phyloP scores from a whole-genome alignment of 2,888 invertebrate species.

The Mantis religiosa region DNA sequence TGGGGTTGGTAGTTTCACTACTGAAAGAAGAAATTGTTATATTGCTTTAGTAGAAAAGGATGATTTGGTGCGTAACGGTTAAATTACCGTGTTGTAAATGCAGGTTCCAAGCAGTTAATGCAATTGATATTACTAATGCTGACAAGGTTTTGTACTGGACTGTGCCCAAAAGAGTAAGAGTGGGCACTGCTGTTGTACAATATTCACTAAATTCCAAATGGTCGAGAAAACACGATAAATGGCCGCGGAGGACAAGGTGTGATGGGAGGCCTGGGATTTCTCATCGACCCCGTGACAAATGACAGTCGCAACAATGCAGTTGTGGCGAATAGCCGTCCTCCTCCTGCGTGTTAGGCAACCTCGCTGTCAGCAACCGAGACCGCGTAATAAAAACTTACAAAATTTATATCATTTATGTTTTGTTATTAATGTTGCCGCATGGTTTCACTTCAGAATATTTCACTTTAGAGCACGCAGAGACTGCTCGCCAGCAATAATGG shows the following conservation, averaged over 20 bases:
- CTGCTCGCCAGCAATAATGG: not conserved
- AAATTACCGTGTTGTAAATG: no score
- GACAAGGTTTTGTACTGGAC: not conserved
- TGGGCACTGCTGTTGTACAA: not conserved
- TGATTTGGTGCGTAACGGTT: no score
- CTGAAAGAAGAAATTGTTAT: no score
- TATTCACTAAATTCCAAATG: conserved; percentile 13
- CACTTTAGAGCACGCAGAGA: not conserved
- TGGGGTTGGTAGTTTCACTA: no score
- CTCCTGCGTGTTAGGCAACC: conserved; percentile 5
- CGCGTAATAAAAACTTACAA: not conserved
- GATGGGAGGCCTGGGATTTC: conserved; percentile 22
- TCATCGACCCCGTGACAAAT: conserved; percentile 20
- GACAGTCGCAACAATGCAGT: conserved; percentile 5
- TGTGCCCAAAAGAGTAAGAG: not conserved
- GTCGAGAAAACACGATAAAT: conserved; percentile 17
- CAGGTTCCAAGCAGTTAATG: not conserved
- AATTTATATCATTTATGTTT: not conserved
- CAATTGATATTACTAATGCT: not conserved
- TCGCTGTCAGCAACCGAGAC: not conserved
- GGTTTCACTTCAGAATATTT: not conserved
- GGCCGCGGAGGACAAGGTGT: conserved; percentile 10
- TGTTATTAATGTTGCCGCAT: not conserved
- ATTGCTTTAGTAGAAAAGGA: no score
- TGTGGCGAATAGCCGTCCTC: not conserved